Percentiles rank a stretch among this genome's conserved stretches.
Evolutionary conservation across 2,113 vertebrate species (phyloP).

Genomic region (Rattus norvegicus): GRCr8 NC_086036.1:79445001-79445500

Average conservation of each 20-base stretch:
- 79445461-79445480: not conserved
- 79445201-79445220: not conserved
- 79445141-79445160: not conserved
- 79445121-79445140: not conserved
- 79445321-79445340: not conserved
- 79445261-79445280: not conserved
- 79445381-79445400: not conserved
- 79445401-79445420: not conserved
- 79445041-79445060: not conserved
- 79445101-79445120: not conserved
- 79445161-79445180: not conserved
- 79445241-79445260: not conserved
- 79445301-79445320: not conserved
- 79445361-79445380: not conserved
- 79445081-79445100: not conserved
- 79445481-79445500: not conserved
- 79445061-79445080: not conserved
- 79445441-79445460: accelerated
- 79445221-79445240: too few relatives aligned
- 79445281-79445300: not conserved
- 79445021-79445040: not conserved
- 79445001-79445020: too few relatives aligned
- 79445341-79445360: too few relatives aligned
- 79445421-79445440: not conserved
- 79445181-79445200: not conserved